Evolutionary conservation across 2,888 invertebrate species (phyloP), one percentile per base, ranked within the genome.

Genomic region (Ernsta delagoae): DNA sequence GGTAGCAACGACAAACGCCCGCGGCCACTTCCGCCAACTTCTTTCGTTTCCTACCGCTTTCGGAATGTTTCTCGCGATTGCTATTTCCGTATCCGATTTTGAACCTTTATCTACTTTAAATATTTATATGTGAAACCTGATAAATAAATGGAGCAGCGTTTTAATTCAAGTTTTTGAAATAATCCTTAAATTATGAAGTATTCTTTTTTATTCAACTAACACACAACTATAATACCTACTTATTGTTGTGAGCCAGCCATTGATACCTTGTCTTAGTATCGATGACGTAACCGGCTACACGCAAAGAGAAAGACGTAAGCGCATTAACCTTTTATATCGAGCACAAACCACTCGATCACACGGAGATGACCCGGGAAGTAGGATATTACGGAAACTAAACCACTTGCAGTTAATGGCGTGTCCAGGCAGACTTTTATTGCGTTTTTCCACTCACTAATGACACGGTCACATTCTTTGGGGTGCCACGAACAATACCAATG

Each of bases 381-480:
- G 69, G 70, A 71, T 70, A 71, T 70, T 69, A 62, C 70, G 71
- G 71, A 73, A 71, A 70, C 72, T 73, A 73, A 71, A 70, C 72
- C 74, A 72, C 71, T 74, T 73, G 72, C 61, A 71, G 71, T 71
- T 73, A 74, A 76, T 73, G 73, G 73, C 69, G 69, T 71, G 73
- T 75, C 69, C 71, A 65, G 72, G 65, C 70, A 70, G 73, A 74
- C 72, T 74, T 75, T 75, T 75, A 75, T 75, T 75, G 70, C 72
- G 74, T 75, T 74, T 74, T 75, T 71, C 73, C 73, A 71, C 73
- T 72, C 72, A 73, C 75, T 74, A 74, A 74, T 73, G 74, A 75
- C 71, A 72, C 70, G 72, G 72, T 72, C 72, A 64, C 68, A 74
- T 72, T 72, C 72, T 71, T 73, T 70, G 65, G 70, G 71, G 69